Percentiles rank a stretch among this genome's conserved stretches.
phyloP scores from a whole-genome alignment of 23 tunicate genomes.

The Diplosoma virens region DNA sequence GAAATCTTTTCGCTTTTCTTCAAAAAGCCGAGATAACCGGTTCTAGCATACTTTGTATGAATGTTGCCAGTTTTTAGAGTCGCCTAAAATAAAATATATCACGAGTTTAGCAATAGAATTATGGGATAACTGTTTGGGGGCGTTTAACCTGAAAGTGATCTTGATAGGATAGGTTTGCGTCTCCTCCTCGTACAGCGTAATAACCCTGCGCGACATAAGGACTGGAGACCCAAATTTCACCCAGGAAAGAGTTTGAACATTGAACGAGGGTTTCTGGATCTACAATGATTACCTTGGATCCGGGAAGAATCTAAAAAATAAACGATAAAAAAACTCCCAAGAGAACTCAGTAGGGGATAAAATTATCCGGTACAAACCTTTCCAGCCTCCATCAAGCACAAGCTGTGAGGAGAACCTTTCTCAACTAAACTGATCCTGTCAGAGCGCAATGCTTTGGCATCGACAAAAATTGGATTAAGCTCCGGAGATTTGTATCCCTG shows the following conservation, averaged over 20 bases:
- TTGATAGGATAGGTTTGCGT: slow-evolving; percentile 38
- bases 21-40: slow-evolving; percentile 85
- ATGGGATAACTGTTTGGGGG: not conserved
- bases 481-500: slow-evolving; percentile 88
- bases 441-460: slow-evolving; percentile 70
- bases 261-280: slow-evolving; percentile 86
- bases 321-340: not conserved
- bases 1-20: slow-evolving; percentile 66
- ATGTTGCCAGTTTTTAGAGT: slow-evolving; percentile 88
- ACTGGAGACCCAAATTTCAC: slow-evolving; percentile 92
- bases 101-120: not conserved
- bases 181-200: slow-evolving; percentile 72
- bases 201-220: slow-evolving; percentile 79
- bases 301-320: slow-evolving; percentile 69
- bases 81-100: slow-evolving; percentile 33
- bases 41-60: slow-evolving; percentile 60
- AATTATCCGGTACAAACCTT: slow-evolving; percentile 44
- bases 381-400: slow-evolving; percentile 91
- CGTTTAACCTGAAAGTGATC: slow-evolving; percentile 46
- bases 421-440: slow-evolving; percentile 85
- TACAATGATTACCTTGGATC: slow-evolving; percentile 77
- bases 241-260: slow-evolving; percentile 76
- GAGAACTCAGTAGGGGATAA: too few relatives aligned
- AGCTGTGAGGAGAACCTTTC: slow-evolving; percentile 86
- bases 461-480: slow-evolving; percentile 78